Evolutionary conservation across 2,888 invertebrate genomes (phyloP), one percentile per base, ranked within the genome.

Genomic region (Caenorhabditis wallacei): DNA sequence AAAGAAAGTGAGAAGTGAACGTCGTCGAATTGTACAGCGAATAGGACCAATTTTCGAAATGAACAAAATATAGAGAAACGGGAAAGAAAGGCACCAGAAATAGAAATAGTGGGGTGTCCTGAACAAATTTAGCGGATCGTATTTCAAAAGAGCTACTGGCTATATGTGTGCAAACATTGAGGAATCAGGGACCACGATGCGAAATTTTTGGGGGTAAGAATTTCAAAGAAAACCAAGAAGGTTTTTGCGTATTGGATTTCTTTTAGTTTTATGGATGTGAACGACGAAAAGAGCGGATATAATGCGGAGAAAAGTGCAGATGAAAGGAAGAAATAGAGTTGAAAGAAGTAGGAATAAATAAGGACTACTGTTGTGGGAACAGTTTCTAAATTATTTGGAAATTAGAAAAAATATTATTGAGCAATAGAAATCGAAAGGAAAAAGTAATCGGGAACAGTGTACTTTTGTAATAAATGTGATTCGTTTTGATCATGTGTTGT

Each of bases 51-150:
- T 76, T 76, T 76, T 30, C 51, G 24, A 48, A 40, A 13, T 40
- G 22, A 43, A 40, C 18, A 40, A 35, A 37, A 53, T n/a, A 26
- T 30, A n/a, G 18, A 46, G 40, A 43, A 24, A 10, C 37, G 37
- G 20, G 7, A n/a, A 35, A 53, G 40, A n/a, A 35, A 53, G 40
- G 26, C 48, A 48, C 53, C 53, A 46, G 51, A n/a, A 64, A 48
- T 64, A 18, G 43, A 20, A 11, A 10, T 35, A n/a, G 46, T 8
- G 56, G 66, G 68, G 76, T 76, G 61, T 69, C 76, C 76, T 76
- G 76, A 76, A 76, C 76, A 76, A 76, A 76, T 76, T 76, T 59
- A n/a, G 59, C 76, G 61, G 68, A 76, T 76, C 76, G 68, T 76
- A 76, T 76, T 76, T 76, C 76, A 68, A 76, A 76, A 76, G 68